These are phyloP conservation scores for Alcedo atthis DNA, from an alignment of 2,797 vertebrate species.

Conservation along the genomic window DNA sequence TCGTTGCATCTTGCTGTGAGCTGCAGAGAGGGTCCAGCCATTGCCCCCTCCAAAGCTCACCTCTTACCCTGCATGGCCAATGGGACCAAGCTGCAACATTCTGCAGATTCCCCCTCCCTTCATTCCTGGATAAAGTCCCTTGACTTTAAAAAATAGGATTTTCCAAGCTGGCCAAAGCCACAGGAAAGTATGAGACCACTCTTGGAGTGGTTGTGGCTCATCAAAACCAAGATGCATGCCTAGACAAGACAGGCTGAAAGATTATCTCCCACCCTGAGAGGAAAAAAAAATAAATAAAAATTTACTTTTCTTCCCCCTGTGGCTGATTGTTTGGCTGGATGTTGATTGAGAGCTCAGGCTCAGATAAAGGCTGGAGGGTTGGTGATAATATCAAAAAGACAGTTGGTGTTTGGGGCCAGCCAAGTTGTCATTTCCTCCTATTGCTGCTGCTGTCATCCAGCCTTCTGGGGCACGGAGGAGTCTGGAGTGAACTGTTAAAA, in stretches of 20 bases:
- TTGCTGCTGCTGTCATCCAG: constrained; percentile 24
- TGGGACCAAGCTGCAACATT: neutral
- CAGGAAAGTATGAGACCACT: neutral
- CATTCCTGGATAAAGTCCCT: neutral
- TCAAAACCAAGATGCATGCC: neutral
- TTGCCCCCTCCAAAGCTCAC: neutral
- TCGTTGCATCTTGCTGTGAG: neutral
- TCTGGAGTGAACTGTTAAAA: neutral
- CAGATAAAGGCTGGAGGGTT: constrained; percentile 9
- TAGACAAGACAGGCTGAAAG: constrained; percentile 1
- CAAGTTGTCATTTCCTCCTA: constrained; percentile 38
- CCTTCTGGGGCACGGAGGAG: neutral
- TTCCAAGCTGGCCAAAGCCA: neutral
- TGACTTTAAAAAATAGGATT: neutral
- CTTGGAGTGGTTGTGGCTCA: neutral
- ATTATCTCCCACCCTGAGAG: neutral
- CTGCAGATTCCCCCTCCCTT: neutral
- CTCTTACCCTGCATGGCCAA: neutral
- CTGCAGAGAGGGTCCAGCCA: neutral
- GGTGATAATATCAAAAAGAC: constrained; percentile 1
- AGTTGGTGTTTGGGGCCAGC: neutral
- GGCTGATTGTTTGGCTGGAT: neutral
- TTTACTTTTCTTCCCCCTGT: neutral
- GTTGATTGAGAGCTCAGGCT: neutral
- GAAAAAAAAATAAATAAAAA: rapidly evolving